Base-by-base conservation (phyloP, 2,888 invertebrate genomes). In the Dermolepida albohirtum region DNA sequence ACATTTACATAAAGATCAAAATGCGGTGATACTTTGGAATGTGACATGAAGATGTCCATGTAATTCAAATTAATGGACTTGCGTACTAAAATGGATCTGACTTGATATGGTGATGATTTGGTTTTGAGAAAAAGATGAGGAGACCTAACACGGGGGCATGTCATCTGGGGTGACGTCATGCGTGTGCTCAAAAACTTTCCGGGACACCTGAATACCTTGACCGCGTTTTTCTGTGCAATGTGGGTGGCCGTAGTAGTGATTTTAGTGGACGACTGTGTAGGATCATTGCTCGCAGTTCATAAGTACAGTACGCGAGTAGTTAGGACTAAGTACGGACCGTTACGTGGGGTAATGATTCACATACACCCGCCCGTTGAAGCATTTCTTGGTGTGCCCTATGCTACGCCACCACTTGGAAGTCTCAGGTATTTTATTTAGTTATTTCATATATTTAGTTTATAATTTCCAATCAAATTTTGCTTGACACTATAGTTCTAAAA, bases 301-400 rank as follows among this genome's bases (percentile, higher is more conserved):
- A 92, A 92, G 82, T 92, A 92, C 84, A 92, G 92, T 84, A 91
- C 92, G 72, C 88, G 92, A 76, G 89, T 94, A 72, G 92, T 96
- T 74, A 89, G 90, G 80, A 97, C 96, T 74, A 93, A 95, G 82
- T 96, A 96, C 87, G 97, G 96, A 40, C 90, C 92, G 70, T 85
- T 97, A 78, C 89, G 95, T 52, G 97, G 96, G 66, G 89, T 94
- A 82, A 89, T 94, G 75, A 90, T 94, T 62, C 91, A 93, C 79
- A 89, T 91, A 74, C 89, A 92, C 82, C 92, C 92, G 71, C 89
- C 89, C 70, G 95, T 97, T 75, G 96, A 97, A 84, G 94, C 94
- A 14, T 97, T 94, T 83, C 89, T 96, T 70, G 97, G 97, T 71
- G 93, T 97, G 74, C 96, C 96, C 47, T 97, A 96, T 85, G 97